phyloP scores from a whole-genome alignment of 1,140 invertebrate genomes.

The Anoplophora glabripennis region DNA sequence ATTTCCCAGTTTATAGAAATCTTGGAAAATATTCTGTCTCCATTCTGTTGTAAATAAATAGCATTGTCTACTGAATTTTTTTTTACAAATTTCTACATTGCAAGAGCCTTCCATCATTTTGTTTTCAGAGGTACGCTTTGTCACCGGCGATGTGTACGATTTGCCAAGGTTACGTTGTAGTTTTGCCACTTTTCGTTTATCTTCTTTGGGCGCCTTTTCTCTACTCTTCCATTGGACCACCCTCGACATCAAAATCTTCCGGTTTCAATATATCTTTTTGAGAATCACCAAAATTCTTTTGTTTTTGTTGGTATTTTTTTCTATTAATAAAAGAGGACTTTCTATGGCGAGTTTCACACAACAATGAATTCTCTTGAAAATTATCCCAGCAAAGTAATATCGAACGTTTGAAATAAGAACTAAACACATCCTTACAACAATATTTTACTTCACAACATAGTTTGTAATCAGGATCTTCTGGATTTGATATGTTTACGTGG shows the following conservation, averaged over 20 bases:
- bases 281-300: not conserved
- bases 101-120: conserved; percentile 3
- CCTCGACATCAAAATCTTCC: conserved; percentile 4
- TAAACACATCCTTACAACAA: conserved; percentile 10
- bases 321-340: not conserved
- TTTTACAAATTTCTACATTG: conserved; percentile 3
- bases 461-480: conserved; percentile 1
- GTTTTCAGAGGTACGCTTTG: not conserved
- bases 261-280: not conserved
- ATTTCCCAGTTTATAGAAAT: not conserved
- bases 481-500: too few relatives aligned
- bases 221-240: not conserved
- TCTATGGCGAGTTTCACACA: not conserved
- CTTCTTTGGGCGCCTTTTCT: not conserved
- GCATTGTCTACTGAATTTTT: conserved; percentile 5
- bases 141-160: not conserved
- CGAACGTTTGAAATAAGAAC: not conserved
- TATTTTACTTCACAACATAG: conserved; percentile 3
- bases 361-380: conserved; percentile 1
- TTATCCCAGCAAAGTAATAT: conserved; percentile 15
- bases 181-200: conserved; percentile 1
- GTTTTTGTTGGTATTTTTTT: conserved; percentile 5
- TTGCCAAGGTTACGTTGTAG: not conserved
- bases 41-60: not conserved
- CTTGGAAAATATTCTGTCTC: conserved; percentile 4